Conservation (phyloP, 2,113 vertebrate genomes). For the Danionella cerebrum region DNA sequence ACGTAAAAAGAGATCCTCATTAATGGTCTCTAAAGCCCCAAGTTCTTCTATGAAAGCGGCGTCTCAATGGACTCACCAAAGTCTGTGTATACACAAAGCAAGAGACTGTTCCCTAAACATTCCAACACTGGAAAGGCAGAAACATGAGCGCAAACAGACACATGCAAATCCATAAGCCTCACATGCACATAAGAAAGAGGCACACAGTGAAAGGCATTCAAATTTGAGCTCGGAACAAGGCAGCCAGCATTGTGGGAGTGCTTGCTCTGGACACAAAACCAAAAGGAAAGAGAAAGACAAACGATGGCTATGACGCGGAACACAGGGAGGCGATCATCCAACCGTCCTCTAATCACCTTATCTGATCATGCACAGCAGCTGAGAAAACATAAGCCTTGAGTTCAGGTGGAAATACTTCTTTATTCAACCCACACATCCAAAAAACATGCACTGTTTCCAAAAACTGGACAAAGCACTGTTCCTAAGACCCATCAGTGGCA, state of each 20-base stretch:
- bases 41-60: conserved; percentile 1
- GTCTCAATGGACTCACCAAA: background rate
- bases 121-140: conserved; percentile 18
- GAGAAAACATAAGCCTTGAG: conserved; percentile 17
- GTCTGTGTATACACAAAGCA: background rate
- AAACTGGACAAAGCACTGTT: background rate
- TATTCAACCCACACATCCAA: background rate
- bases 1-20: too few relatives aligned
- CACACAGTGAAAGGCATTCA: conserved; percentile 24
- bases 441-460: background rate
- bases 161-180: conserved; percentile 20
- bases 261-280: background rate
- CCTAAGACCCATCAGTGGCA: background rate
- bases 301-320: conserved; percentile 4
- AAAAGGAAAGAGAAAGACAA: background rate
- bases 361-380: conserved; percentile 30
- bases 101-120: conserved; percentile 19
- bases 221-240: background rate
- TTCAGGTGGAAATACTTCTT: conserved; percentile 5
- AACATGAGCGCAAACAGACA: conserved; percentile 7
- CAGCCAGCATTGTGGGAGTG: background rate
- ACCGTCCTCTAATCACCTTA: conserved; percentile 28
- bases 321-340: background rate
- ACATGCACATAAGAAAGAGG: background rate
- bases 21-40: too few relatives aligned